A percentile compares a stretch with the other conserved stretches of the same genome.
phyloP scores from a whole-genome alignment of 2,113 vertebrate genomes.

The Cochlearius cochlearius region DNA sequence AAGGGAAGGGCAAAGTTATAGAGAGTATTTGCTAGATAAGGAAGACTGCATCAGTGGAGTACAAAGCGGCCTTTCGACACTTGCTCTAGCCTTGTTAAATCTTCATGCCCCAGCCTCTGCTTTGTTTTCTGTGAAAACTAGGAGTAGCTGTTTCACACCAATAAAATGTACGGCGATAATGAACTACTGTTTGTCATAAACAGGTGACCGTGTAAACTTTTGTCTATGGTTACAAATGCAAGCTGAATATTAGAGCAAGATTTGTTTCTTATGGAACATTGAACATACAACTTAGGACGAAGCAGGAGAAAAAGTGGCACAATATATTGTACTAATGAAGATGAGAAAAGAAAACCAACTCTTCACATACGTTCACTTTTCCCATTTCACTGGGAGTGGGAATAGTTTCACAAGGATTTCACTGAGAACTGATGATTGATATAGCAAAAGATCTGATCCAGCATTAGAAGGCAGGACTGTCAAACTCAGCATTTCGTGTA shows the following conservation, averaged over 20 bases:
- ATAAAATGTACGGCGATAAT: not conserved
- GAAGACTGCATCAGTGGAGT: not conserved
- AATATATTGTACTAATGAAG: not conserved
- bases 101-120: not conserved
- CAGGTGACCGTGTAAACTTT: not conserved
- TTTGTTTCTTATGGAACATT: not conserved
- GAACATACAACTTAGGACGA: not conserved
- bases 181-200: not conserved
- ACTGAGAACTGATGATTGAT: not conserved
- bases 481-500: not conserved
- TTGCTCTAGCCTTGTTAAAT: not conserved
- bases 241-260: not conserved
- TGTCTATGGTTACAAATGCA: not conserved
- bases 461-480: not conserved
- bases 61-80: rapidly evolving
- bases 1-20: not conserved
- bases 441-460: not conserved
- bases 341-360: not conserved
- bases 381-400: not conserved
- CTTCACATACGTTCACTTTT: not conserved
- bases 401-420: not conserved
- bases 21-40: not conserved
- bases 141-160: not conserved
- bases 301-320: not conserved
- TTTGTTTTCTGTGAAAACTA: not conserved